A percentile compares a stretch with the other conserved stretches of the same genome.
These are phyloP conservation scores for Leptopilina myrica DNA, from an alignment of 2,888 invertebrate species.

Conservation along the genomic window DNA sequence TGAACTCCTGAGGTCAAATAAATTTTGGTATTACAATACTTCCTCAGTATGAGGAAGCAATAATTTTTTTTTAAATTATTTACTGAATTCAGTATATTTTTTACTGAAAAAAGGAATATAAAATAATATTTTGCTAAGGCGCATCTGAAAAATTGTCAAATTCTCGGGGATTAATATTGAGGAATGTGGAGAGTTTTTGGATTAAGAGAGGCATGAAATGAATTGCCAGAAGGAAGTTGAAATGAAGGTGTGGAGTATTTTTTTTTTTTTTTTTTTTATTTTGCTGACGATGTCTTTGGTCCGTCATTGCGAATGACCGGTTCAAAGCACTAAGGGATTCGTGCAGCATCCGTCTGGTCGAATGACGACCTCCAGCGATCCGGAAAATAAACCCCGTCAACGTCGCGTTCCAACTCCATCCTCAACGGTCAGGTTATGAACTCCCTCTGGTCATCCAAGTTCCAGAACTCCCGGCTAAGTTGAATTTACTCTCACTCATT, in stretches of 20 bases:
- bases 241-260: constrained; percentile 16
- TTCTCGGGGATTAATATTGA: neutral
- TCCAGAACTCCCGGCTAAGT: constrained; percentile 43
- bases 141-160: neutral
- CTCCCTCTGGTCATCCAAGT: constrained; percentile 49
- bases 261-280: constrained; percentile 34
- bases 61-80: too few species aligned
- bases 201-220: constrained; percentile 25
- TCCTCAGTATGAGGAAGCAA: too few species aligned
- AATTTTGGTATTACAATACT: too few species aligned
- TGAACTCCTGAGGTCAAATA: too few species aligned
- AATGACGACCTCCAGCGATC: constrained; percentile 69
- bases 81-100: too few species aligned
- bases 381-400: constrained; percentile 66
- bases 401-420: constrained; percentile 35
- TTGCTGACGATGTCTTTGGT: constrained; percentile 54
- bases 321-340: constrained; percentile 66
- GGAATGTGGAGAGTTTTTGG: neutral
- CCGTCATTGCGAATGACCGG: constrained; percentile 61
- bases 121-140: neutral
- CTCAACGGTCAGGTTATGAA: constrained; percentile 58
- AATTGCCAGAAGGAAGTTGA: constrained; percentile 21
- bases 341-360: constrained; percentile 66
- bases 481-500: constrained; percentile 45
- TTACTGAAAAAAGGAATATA: neutral